Evolutionary conservation across 1,140 invertebrate genomes (phyloP).

Genomic region (Orchestia grillus): DNA sequence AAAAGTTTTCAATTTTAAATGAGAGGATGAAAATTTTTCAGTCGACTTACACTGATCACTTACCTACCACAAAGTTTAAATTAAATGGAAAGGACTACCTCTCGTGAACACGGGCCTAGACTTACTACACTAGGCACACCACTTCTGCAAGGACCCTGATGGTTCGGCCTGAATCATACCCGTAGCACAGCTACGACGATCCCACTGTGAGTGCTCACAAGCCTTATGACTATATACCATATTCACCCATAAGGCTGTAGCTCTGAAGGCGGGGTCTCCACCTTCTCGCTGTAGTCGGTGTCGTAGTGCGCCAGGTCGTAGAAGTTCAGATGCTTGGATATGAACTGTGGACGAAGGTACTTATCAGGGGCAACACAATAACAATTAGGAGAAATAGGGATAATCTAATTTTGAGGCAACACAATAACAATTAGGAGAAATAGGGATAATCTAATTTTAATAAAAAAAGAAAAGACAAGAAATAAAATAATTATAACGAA

Average conservation of each 20-base stretch:
- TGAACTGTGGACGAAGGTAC: not conserved
- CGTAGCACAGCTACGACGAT: not conserved
- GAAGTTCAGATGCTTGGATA: constrained; percentile 14
- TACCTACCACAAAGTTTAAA: no score
- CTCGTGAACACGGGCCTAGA: no score
- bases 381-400: not conserved
- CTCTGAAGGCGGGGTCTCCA: not conserved
- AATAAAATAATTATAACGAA: not conserved
- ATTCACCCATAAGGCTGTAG: constrained; percentile 5
- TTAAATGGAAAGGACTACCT: no score
- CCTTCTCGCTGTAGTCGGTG: not conserved
- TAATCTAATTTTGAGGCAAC: not conserved
- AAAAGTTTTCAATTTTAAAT: no score
- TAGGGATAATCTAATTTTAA: not conserved
- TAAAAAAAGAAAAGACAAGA: not conserved
- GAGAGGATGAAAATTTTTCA: no score
- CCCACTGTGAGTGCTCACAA: not conserved
- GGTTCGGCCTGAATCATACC: not conserved
- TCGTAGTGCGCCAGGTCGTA: not conserved
- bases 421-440: not conserved
- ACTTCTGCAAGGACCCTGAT: not conserved
- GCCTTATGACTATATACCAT: not conserved
- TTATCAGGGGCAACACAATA: not conserved
- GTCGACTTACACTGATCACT: no score
- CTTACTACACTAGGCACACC: not conserved